Conservation (phyloP, 2,113 vertebrate species). For the Catharus fuscescens region DNA sequence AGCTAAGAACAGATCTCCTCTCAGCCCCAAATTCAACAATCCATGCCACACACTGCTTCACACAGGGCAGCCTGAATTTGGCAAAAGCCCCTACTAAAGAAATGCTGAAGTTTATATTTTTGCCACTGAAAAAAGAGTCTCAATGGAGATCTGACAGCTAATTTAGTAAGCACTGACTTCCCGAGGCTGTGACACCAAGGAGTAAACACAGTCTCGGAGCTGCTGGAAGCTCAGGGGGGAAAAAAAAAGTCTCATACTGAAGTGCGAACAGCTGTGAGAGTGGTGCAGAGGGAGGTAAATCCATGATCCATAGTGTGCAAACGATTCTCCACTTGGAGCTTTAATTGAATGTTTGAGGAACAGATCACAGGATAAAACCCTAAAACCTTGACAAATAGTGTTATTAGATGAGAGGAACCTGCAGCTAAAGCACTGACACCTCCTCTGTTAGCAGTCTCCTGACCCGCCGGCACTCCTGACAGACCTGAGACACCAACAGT, state of each 20-base stretch:
- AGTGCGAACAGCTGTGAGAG: not conserved
- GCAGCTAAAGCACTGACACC: constrained; percentile 3
- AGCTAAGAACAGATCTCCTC: constrained; percentile 17
- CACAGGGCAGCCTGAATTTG: not conserved
- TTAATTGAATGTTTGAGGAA: constrained; percentile 57
- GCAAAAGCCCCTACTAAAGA: not conserved
- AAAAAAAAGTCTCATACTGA: not conserved
- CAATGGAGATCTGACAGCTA: not conserved
- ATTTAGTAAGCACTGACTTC: not conserved
- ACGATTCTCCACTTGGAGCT: constrained; percentile 54
- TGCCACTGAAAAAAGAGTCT: not conserved
- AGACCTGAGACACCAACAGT: constrained; percentile 48
- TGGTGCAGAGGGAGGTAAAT: constrained; percentile 31
- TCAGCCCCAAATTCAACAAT: not conserved
- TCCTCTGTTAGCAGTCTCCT: constrained; percentile 31
- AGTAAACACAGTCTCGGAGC: constrained; percentile 1
- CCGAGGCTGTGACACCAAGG: not conserved
- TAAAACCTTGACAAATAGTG: constrained; percentile 61
- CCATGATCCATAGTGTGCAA: constrained; percentile 40
- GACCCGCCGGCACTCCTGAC: not conserved
- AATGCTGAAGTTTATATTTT: constrained; percentile 8
- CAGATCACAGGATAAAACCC: constrained; percentile 47
- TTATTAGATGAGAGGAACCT: constrained; percentile 40
- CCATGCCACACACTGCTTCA: not conserved
- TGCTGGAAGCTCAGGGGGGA: not conserved